A percentile compares a stretch with the other conserved stretches of the same genome.
These are phyloP conservation scores for Drosophila oshimai DNA, from an alignment of 1,140 invertebrate genomes.

Conservation along the genomic window DNA sequence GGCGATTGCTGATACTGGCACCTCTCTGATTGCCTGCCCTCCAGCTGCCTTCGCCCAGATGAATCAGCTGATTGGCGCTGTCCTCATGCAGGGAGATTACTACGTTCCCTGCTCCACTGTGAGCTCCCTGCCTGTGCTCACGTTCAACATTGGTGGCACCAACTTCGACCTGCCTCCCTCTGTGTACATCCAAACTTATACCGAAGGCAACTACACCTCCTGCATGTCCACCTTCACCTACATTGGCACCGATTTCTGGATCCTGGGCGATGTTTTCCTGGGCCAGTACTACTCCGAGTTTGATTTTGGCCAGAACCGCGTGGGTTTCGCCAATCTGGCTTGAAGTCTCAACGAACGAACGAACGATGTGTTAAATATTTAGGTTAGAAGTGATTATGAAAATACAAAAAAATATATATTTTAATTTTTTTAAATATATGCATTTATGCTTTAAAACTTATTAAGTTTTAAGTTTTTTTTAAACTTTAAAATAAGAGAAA, in stretches of 20 bases:
- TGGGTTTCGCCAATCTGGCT: slow-evolving; percentile 84
- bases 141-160: slow-evolving; percentile 53
- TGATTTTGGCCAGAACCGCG: slow-evolving; percentile 86
- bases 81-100: slow-evolving; percentile 32
- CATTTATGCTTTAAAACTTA: too few relatives aligned
- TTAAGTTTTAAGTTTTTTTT: too few relatives aligned
- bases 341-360: slow-evolving; percentile 84
- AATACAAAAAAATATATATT: not conserved
- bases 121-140: slow-evolving; percentile 39
- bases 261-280: slow-evolving; percentile 87
- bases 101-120: slow-evolving; percentile 53
- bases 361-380: slow-evolving; percentile 77
- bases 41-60: slow-evolving; percentile 21
- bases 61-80: slow-evolving; percentile 49
- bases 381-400: not conserved
- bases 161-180: slow-evolving; percentile 48
- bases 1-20: slow-evolving; percentile 91
- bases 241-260: slow-evolving; percentile 84
- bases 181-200: slow-evolving; percentile 83
- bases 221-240: slow-evolving; percentile 96
- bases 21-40: slow-evolving; percentile 89
- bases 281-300: slow-evolving; percentile 89
- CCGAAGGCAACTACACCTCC: slow-evolving; percentile 85
- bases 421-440: not conserved
- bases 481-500: not conserved